Evolutionary conservation across 2,113 vertebrate genomes (phyloP), one percentile per base, ranked within the genome.

Genomic region (Lates calcarifer): DNA sequence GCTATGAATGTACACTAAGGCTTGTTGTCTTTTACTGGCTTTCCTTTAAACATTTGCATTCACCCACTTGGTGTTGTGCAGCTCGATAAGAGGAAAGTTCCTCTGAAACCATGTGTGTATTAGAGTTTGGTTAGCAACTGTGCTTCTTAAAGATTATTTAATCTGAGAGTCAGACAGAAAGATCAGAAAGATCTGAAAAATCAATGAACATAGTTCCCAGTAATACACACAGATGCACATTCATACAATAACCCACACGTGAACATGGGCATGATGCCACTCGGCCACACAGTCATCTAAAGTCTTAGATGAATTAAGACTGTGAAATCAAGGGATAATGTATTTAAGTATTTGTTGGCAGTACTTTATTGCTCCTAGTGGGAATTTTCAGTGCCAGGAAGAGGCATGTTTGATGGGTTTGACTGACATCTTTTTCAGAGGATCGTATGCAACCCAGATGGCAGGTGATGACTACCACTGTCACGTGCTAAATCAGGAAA

Each of bases 141-240:
- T 24, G 24, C 57, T 69, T 68, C 14, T 77, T 68, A 78, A 75
- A 79, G 68, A 62, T 87, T 53, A 78, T 89, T 87, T 86, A 64
- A 64, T 77, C 43, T 37, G 61, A 64, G 6, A 66, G 31, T 37
- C 28, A 61, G 2, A 77, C 43, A 49, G n/a, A 82, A n/a, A n/a
- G n/a, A n/a, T n/a, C n/a, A n/a, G 81, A 83, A 82, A 5, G 11
- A 63, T 62, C 41, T 72, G 77, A 65, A 74, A 79, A 77, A 73
- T 81, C 70, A 79, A 79, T 81, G 67, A 83, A 82, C 90, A 77
- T 43, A 61, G 61, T 76, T 74, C 75, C 77, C 68, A 5, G 20
- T 6, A 4, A 51, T 3, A 39, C 20, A 57, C 39, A 67, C 61
- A 67, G 20, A 83, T 66, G 24, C 53, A 80, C 45, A 57, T 33